Evolutionary conservation across 1,140 invertebrate species (phyloP).

Genomic region (Idris sp.): DNA sequence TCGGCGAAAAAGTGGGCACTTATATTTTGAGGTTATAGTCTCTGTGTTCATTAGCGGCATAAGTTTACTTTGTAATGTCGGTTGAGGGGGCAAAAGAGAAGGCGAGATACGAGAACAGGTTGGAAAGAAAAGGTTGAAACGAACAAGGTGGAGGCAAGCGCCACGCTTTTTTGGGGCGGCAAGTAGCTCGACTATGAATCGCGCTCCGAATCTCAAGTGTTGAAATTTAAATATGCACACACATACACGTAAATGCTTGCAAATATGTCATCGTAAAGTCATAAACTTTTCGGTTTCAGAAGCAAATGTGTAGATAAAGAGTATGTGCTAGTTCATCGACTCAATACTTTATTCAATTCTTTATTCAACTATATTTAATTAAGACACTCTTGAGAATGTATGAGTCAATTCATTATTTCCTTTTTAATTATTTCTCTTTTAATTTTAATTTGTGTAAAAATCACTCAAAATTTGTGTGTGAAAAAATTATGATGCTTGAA

Average conservation of each 20-base stretch:
- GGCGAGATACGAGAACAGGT: neutral
- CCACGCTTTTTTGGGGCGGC: constrained; percentile 34
- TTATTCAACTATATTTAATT: too few species aligned
- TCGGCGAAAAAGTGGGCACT: constrained; percentile 66
- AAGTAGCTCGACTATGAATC: constrained; percentile 45
- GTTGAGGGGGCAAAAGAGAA: constrained; percentile 33
- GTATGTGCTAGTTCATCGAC: too few species aligned
- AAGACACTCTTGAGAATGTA: too few species aligned
- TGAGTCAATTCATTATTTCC: too few species aligned
- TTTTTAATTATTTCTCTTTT: too few species aligned
- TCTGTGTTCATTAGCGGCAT: constrained; percentile 74
- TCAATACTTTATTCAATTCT: too few species aligned
- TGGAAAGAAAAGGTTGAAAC: constrained; percentile 16
- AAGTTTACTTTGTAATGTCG: constrained; percentile 71
- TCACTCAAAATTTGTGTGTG: too few species aligned
- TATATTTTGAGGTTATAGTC: constrained; percentile 69
- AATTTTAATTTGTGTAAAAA: too few species aligned
- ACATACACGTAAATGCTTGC: constrained; percentile 7
- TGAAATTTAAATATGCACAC: constrained; percentile 38
- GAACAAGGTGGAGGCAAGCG: constrained; percentile 6
- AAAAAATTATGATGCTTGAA: too few species aligned
- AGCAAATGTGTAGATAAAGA: too few species aligned
- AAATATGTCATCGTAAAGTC: constrained; percentile 35
- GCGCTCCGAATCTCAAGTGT: constrained; percentile 29
- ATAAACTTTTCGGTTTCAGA: too few species aligned